Evolutionary conservation across 2,797 vertebrate genomes (phyloP), one percentile per base, ranked within the genome.

Genomic region (Gobionotothen gibberifrons): DNA sequence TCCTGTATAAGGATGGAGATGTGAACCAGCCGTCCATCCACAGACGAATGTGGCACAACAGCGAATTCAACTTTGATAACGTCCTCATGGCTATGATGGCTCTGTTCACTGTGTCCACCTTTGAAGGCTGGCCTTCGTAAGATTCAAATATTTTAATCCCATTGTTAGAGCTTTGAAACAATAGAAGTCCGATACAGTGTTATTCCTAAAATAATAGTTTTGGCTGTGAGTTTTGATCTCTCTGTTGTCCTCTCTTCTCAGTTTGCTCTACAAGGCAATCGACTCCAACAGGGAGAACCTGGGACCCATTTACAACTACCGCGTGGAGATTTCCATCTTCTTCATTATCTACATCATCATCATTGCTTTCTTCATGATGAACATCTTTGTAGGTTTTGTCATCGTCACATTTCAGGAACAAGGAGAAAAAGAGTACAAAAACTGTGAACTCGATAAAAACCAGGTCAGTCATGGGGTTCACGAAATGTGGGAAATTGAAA

Each of bases 301-400:
- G 0, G 98, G 98, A 39, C 98, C 98, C 5, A 94, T 99, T 54
- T 99, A 99, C 94, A 99, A 99, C 94, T 96, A 99, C 48, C 96
- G 98, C 0, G 97, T 99, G 89, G 98, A 99, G 90, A 99, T 99
- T 79, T 99, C 98, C 8, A 97, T 99, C 90, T 99, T 99, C 90
- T 99, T 99, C 92, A 99, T 99, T 93, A 98, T 99, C 93, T 99
- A 99, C 93, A 99, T 99, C 93, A 99, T 99, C 94, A 99, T 99
- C 85, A 99, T 99, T 8, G 98, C 98, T 65, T 99, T 99, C 94
- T 99, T 99, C 88, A 99, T 99, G 98, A 99, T 99, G 98, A 99
- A 99, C 93, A 99, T 99, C 94, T 99, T 99, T 26, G 98, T 99
- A 85, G 98, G 98, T 94, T 99, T 99, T 69, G 98, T 99, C 81